phyloP scores from a whole-genome alignment of 2,113 vertebrate species.

The Chlamydotis undulata region DNA sequence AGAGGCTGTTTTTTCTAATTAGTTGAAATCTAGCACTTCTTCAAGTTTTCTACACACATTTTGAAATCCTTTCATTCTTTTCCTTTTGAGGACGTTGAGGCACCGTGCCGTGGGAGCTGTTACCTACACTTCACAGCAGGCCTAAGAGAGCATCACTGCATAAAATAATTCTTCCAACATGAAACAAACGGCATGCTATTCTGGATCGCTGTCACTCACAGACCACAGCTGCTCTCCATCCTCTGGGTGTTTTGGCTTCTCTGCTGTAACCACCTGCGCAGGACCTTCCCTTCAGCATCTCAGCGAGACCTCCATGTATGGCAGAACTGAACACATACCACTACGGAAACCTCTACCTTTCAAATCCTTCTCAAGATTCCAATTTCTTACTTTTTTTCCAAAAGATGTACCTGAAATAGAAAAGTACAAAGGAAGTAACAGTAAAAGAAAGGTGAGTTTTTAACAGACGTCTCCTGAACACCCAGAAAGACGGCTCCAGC shows the following conservation, averaged over 20 bases:
- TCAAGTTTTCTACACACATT: background rate
- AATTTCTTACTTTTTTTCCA: background rate
- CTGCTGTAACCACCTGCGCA: background rate
- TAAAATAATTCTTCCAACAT: background rate
- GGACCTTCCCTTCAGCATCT: background rate
- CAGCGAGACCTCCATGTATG: background rate
- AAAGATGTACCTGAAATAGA: background rate
- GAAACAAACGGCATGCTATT: accelerated
- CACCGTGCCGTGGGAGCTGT: background rate
- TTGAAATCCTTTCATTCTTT: too few relatives aligned
- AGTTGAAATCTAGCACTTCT: background rate
- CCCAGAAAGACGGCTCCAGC: background rate
- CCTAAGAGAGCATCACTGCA: background rate
- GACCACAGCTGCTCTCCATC: background rate
- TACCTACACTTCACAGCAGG: background rate
- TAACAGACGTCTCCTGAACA: background rate
- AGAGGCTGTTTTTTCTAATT: background rate
- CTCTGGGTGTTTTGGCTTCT: background rate
- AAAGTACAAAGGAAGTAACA: background rate
- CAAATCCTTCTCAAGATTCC: background rate
- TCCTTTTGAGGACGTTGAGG: background rate
- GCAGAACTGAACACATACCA: accelerated
- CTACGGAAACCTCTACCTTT: background rate
- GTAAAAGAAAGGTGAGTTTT: background rate
- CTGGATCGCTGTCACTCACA: accelerated